Evolutionary conservation across 2,113 vertebrate genomes (phyloP).

Genomic region (Semnornis frantzii): DNA sequence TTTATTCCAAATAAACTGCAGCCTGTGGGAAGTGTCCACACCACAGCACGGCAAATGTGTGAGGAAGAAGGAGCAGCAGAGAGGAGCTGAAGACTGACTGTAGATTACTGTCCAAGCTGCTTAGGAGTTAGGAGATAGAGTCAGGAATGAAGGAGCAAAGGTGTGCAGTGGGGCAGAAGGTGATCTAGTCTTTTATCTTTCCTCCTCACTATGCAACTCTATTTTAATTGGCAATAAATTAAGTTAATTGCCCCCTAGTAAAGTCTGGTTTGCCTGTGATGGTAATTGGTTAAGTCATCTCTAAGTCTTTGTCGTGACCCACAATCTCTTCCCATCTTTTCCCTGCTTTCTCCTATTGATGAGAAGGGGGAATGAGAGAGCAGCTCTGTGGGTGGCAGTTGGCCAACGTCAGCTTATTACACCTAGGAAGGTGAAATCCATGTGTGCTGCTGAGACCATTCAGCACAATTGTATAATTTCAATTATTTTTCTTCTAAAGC

Average conservation of each 20-base stretch:
- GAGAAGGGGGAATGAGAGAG: not conserved
- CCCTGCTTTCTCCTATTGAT: not conserved
- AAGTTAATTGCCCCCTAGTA: not conserved
- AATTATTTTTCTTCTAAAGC: not conserved
- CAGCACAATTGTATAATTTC: not conserved
- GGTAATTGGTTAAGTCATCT: not conserved
- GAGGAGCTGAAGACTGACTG: not conserved
- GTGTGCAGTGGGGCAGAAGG: rapidly evolving
- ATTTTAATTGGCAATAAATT: not conserved
- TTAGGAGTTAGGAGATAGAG: not conserved
- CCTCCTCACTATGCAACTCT: not conserved
- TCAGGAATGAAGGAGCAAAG: not conserved
- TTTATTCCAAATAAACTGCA: not conserved
- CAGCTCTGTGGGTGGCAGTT: not conserved
- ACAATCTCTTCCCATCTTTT: not conserved
- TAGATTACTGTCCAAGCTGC: rapidly evolving
- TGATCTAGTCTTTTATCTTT: not conserved
- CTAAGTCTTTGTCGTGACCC: not conserved
- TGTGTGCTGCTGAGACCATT: not conserved
- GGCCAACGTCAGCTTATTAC: not conserved
- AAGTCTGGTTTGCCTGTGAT: not conserved
- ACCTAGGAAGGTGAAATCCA: not conserved
- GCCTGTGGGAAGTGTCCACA: not conserved
- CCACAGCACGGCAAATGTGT: not conserved
- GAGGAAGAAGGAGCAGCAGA: not conserved